Evolutionary conservation across 2,113 vertebrate genomes (phyloP).

Genomic region (Pterophyllum scalare): DNA sequence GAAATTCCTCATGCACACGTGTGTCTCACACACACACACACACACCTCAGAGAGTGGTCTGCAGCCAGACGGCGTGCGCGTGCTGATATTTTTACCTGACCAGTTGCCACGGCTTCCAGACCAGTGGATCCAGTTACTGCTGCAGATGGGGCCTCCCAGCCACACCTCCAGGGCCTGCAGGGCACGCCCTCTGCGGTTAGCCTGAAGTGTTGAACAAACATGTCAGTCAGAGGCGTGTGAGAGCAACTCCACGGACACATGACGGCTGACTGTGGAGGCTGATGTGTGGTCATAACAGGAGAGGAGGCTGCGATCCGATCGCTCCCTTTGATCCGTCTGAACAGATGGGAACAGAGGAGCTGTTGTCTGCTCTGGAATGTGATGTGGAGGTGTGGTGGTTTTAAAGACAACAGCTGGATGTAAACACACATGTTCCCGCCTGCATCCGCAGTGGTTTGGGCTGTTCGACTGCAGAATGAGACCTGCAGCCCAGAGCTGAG

Average conservation of each 20-base stretch:
- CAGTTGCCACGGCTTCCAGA: background rate
- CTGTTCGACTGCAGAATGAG: background rate
- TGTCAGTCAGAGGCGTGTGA: background rate
- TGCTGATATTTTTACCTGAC: conserved; percentile 54
- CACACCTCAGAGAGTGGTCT: background rate
- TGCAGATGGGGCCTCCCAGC: conserved; percentile 4
- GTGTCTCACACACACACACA: background rate
- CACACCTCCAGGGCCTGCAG: conserved; percentile 12
- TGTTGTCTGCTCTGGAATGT: conserved; percentile 6
- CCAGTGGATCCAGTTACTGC: conserved; percentile 42
- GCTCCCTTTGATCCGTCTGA: accelerated
- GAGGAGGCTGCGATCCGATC: background rate
- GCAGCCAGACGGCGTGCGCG: conserved; percentile 11
- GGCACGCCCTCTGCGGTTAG: background rate
- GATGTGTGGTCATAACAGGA: background rate
- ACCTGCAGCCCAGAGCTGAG: background rate
- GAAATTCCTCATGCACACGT: background rate
- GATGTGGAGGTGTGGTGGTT: background rate
- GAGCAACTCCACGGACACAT: background rate
- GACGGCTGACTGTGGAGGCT: background rate
- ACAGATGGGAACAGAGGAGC: background rate
- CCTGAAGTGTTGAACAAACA: background rate
- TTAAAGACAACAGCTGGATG: conserved; percentile 11
- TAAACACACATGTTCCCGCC: background rate
- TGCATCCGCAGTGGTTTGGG: background rate